Evolutionary conservation across 2,888 invertebrate genomes (phyloP), one percentile per base, ranked within the genome.

Genomic region (Plagodis pulveraria): DNA sequence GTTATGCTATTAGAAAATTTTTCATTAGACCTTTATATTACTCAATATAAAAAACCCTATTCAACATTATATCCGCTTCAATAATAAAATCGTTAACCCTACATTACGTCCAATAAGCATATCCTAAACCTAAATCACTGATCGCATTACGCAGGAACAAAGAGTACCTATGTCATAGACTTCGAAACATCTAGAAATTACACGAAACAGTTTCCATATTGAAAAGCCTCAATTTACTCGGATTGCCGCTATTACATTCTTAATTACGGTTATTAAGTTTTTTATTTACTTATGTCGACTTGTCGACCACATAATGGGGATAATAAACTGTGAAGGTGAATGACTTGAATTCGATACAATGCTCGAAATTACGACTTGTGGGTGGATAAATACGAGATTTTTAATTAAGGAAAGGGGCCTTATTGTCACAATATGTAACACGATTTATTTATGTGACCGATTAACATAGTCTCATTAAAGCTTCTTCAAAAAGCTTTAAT

Each of bases 261-360:
- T 52, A 45, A 56, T 60, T 11, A 42, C 42, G 22, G 43, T 52
- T 41, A 52, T 49, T 51, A 60, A 56, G 44, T 45, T 52, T 52
- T 22, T 22, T 22, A 22, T 22, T 22, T 22, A 22, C 22, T 52
- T 60, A 52, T 61, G 56, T 56, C 38, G 7, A 8, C 6, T 36
- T 45, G 56, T 53, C 42, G 12, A 46, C 52, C 48, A 45, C 52
- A 56, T 61, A 56, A 60, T 56, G 56, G 41, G 56, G 55, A 48
- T 60, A 61, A 61, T 51, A 56, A 52, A 36, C 40, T 33, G 56
- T 42, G 49, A 52, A 41, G 56, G 60, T 61, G 56, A 61, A 56
- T 36, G 56, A 45, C 60, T 43, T 43, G 47, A 36, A 54, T 57
- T 50, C 12, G 56, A 56, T 11, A 56, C 56, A 61, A 38, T 49